Evolutionary conservation across 2,888 invertebrate species (phyloP).

Genomic region (Trypoxylon attenuatum): DNA sequence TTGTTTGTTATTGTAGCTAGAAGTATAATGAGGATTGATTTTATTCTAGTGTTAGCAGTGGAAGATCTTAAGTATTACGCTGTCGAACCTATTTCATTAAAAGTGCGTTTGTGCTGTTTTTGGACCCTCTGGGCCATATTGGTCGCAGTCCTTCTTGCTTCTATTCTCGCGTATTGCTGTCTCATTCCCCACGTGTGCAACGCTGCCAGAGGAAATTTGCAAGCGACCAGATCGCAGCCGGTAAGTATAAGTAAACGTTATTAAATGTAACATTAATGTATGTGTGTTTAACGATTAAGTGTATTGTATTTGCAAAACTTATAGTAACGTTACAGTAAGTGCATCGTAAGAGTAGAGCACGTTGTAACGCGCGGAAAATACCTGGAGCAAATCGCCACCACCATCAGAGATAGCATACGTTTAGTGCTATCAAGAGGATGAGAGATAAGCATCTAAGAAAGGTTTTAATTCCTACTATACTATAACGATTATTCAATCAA

Average conservation of each 20-base stretch:
- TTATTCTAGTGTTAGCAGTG: constrained; percentile 20
- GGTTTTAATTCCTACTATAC: neutral
- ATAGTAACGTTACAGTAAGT: too few relatives aligned
- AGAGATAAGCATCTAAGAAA: constrained; percentile 15
- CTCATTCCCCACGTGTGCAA: constrained; percentile 38
- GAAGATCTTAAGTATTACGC: constrained; percentile 36
- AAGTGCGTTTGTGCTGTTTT: constrained; percentile 60
- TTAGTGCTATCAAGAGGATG: constrained; percentile 17
- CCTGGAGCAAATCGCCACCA: neutral
- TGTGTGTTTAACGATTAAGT: too few relatives aligned
- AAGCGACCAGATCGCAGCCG: constrained; percentile 5
- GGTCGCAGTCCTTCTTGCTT: constrained; percentile 51
- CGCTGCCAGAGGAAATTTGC: constrained; percentile 1
- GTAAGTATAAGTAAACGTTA: too few relatives aligned
- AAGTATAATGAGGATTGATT: neutral
- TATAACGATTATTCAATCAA: neutral
- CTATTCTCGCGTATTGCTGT: constrained; percentile 53
- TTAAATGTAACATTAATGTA: too few relatives aligned
- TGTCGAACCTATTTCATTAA: constrained; percentile 60
- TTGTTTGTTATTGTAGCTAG: neutral
- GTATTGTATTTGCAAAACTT: too few relatives aligned
- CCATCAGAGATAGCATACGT: constrained; percentile 6
- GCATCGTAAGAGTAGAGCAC: too few relatives aligned
- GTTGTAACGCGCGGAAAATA: too few relatives aligned
- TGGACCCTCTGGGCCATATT: constrained; percentile 63